phyloP scores from a whole-genome alignment of 1,140 invertebrate species.

The Oreohelix idahoensis region DNA sequence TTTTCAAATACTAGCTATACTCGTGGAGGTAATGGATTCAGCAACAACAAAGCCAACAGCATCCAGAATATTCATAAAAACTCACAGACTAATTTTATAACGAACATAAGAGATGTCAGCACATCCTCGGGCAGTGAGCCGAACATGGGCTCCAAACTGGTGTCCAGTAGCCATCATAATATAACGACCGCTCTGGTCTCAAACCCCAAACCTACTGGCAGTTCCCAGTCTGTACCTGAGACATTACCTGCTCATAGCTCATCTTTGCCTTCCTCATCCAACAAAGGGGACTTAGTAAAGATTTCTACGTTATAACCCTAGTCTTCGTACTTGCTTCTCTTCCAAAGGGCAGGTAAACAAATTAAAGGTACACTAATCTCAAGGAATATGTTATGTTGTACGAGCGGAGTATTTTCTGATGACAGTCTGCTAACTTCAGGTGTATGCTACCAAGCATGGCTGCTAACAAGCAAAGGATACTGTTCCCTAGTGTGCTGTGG shows the following conservation, averaged over 20 bases:
- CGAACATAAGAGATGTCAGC: neutral
- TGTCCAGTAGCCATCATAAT: slow-evolving; percentile 21
- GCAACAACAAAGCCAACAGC: slow-evolving; percentile 31
- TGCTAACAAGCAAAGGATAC: neutral
- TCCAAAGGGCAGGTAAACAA: neutral
- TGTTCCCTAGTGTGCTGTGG: no score
- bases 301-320: slow-evolving; percentile 36
- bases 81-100: neutral
- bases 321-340: neutral
- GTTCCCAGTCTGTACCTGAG: slow-evolving; percentile 1
- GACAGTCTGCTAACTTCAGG: neutral
- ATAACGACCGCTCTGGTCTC: slow-evolving; percentile 32
- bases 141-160: slow-evolving; percentile 29
- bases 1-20: slow-evolving; percentile 29
- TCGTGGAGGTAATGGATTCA: neutral
- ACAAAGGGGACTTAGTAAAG: slow-evolving; percentile 28
- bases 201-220: slow-evolving; percentile 20
- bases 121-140: slow-evolving; percentile 12
- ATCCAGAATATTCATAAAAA: slow-evolving; percentile 29
- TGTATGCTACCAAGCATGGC: neutral
- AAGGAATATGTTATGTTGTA: neutral
- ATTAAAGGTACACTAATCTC: no score
- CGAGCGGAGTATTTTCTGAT: neutral
- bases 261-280: slow-evolving; percentile 17
- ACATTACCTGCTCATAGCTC: slow-evolving; percentile 9